Evolutionary conservation across 2,113 vertebrate species (phyloP).

Genomic region (Seriola dumerili): DNA sequence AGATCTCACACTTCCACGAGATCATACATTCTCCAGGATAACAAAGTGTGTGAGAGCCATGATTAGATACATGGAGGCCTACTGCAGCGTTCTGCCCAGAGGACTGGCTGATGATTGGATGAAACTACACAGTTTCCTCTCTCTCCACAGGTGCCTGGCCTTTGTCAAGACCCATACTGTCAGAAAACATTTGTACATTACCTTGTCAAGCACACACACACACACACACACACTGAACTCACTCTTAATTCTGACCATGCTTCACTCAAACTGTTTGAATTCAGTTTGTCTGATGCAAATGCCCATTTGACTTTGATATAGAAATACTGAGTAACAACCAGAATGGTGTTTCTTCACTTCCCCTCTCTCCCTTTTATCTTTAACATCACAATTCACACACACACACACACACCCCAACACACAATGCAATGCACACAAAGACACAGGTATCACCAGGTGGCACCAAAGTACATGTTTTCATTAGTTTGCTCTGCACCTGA

Average conservation of each 20-base stretch:
- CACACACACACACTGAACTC: background rate
- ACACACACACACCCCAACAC: no score
- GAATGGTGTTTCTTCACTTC: background rate
- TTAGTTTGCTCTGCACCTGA: background rate
- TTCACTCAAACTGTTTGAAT: background rate
- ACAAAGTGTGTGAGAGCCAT: background rate
- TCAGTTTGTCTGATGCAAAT: background rate
- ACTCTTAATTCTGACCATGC: background rate
- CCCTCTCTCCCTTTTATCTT: no score
- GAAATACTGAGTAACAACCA: background rate
- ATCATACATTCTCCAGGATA: background rate
- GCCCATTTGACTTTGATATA: background rate
- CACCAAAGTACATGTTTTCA: conserved; percentile 44
- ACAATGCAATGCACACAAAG: background rate
- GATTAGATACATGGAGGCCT: conserved; percentile 61
- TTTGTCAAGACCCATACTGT: conserved; percentile 59
- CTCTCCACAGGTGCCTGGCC: conserved; percentile 60
- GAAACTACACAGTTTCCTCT: conserved; percentile 51
- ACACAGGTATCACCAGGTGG: conserved; percentile 27
- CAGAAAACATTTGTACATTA: conserved; percentile 41
- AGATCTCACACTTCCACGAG: background rate
- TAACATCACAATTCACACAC: no score
- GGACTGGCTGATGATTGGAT: conserved; percentile 56
- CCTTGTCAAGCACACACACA: background rate
- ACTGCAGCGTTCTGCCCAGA: conserved; percentile 44